Evolutionary conservation across 2,113 vertebrate species (phyloP), one percentile per base, ranked within the genome.

Genomic region (Charina bottae): DNA sequence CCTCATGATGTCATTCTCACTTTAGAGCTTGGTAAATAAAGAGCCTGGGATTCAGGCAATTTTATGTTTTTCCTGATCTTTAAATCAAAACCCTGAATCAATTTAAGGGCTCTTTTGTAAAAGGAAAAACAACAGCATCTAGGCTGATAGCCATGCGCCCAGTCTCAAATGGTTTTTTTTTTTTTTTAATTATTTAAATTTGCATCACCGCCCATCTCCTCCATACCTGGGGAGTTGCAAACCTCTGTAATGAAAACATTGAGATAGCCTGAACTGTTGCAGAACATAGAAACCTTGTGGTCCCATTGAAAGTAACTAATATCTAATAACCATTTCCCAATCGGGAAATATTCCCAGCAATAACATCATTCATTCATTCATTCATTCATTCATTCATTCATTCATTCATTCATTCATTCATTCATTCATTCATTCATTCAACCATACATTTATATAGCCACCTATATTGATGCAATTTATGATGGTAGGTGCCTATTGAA

Each of bases 31-130:
- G n/a, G n/a, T n/a, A n/a, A n/a, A n/a, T n/a, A n/a, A n/a, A n/a
- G n/a, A n/a, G 92, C 92, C 94, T 92, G 92, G 92, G 95, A 93
- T 94, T 95, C 93, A 93, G 95, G 94, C 95, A 96, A 93, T 97
- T 96, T 96, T 96, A 96, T 96, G 94, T 87, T 90, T 93, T 94
- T 91, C 87, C 94, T 95, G 94, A 95, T 96, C 96, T 96, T 95
- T 96, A 97, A 96, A 96, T 97, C 95, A 96, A 93, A 96, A 95
- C 92, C 92, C 94, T 91, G 93, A 93, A 96, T 97, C 94, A 59
- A 96, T 96, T 96, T 95, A 92, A 95, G 95, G 94, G 94, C 46
- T 90, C 90, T 96, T 96, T 94, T 95, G 95, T 62, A 93, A 95
- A 68, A 5, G 93, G 54, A 58, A 54, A 93, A 96, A 96, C 91